phyloP scores from a whole-genome alignment of 2,113 vertebrate genomes.

The Scomber japonicus region DNA sequence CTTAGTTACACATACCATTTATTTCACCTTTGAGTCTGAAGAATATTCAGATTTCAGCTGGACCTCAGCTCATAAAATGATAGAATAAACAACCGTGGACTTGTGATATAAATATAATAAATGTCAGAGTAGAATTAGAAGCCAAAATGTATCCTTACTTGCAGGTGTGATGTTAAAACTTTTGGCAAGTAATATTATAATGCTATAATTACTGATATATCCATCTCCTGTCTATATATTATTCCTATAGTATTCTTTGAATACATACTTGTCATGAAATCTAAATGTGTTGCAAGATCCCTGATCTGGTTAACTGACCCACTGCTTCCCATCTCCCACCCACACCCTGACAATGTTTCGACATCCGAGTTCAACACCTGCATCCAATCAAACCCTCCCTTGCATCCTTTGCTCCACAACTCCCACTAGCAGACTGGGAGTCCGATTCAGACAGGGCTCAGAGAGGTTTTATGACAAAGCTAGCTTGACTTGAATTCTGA shows the following conservation, averaged over 20 bases:
- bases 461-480: conserved; percentile 67
- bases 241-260: conserved; percentile 7
- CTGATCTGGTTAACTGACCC: conserved; percentile 43
- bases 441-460: conserved; percentile 49
- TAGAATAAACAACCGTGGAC: conserved; percentile 15
- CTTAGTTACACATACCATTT: conserved; percentile 39
- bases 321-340: conserved; percentile 56
- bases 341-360: conserved; percentile 48
- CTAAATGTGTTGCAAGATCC: neutral
- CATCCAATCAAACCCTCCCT: conserved; percentile 66
- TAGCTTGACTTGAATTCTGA: conserved; percentile 56
- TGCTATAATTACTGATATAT: neutral
- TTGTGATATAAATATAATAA: conserved; percentile 29
- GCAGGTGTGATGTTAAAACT: neutral
- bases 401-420: conserved; percentile 55
- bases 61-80: conserved; percentile 20
- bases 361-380: conserved; percentile 66
- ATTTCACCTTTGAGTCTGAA: conserved; percentile 26
- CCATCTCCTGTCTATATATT: neutral
- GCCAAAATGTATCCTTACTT: conserved; percentile 15
- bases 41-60: conserved; percentile 36
- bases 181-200: neutral
- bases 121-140: conserved; percentile 3
- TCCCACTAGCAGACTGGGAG: conserved; percentile 64
- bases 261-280: conserved; percentile 1